Evolutionary conservation across 1,140 invertebrate species (phyloP), one percentile per base, ranked within the genome.

Genomic region (Schmidtea mediterranea): DNA sequence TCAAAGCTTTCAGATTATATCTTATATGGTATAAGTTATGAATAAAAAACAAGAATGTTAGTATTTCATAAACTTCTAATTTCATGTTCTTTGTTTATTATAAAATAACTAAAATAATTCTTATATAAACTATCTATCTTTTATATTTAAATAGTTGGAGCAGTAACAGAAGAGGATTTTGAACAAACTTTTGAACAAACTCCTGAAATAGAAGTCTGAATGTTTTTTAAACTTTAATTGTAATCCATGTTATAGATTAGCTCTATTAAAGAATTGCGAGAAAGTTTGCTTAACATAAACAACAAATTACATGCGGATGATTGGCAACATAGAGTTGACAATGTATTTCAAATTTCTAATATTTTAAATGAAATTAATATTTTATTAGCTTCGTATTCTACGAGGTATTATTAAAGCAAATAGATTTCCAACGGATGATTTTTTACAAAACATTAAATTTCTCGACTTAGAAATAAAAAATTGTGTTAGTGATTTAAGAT

Each of bases 281-380:
- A 16, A 16, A 18, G 39, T 18, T 41, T 1, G 6, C 8, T 18
- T 21, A 21, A 9, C 9, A 18, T 41, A 18, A 41, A 15, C 2
- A 2, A 23, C 2, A 23, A 24, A 12, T 46, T 23, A 10, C 15
- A 2, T 23, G 77, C 73, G 55, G 76, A 78, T 58, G 80, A 86
- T 56, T 94, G 86, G 86, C 82, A 83, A 64, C 83, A 82, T 63
- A 71, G 84, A 52, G 74, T 79, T 24, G 82, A 90, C 55, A 75
- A 76, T 55, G 79, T 82, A 66, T 71, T 75, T 71, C n/a, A n/a
- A 43, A 1, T 36, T 15, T 39, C 48, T 2, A 2, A 13, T 19
- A 43, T 16, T 18, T 50, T 37, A 46, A 9, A 24, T 16, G 15
- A 15, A 48, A 21, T 39, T 48, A 18, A 36, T 52, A 36, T 39